Percentiles rank a stretch among this genome's conserved stretches.
These are phyloP conservation scores for Tetragonisca angustula DNA, from an alignment of 2,888 invertebrate genomes.

Conservation along the genomic window DNA sequence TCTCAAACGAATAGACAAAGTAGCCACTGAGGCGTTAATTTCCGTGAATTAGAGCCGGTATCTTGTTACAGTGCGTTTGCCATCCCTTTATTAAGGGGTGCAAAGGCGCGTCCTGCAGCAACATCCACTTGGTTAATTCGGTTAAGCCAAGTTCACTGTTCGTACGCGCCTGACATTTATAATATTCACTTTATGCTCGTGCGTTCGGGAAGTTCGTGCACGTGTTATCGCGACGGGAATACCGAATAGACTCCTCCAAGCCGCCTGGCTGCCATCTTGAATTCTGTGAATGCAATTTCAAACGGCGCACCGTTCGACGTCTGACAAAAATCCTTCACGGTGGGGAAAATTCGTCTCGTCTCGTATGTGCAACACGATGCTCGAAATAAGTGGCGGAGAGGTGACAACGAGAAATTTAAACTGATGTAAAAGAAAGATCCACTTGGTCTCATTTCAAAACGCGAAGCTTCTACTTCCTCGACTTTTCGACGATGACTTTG, in stretches of 20 bases:
- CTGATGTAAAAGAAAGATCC: too few relatives aligned
- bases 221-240: constrained; percentile 63
- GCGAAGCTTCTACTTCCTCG: too few relatives aligned
- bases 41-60: constrained; percentile 1
- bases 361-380: too few relatives aligned
- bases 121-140: constrained; percentile 70
- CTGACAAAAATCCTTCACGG: neutral
- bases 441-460: too few relatives aligned
- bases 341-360: neutral
- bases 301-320: neutral
- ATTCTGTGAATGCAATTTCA: constrained; percentile 26
- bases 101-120: constrained; percentile 43
- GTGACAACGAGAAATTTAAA: too few relatives aligned
- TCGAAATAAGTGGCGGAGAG: too few relatives aligned
- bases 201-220: constrained; percentile 64
- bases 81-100: constrained; percentile 26
- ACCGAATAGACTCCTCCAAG: constrained; percentile 39
- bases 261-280: neutral
- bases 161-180: constrained; percentile 74
- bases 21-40: constrained; percentile 30
- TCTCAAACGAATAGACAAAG: constrained; percentile 4
- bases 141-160: constrained; percentile 74
- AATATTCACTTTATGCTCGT: constrained; percentile 72
- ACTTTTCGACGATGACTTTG: too few relatives aligned
- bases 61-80: constrained; percentile 11